These are phyloP conservation scores for Paratilapia polleni DNA, from an alignment of 2,113 vertebrate genomes.

Conservation along the genomic window DNA sequence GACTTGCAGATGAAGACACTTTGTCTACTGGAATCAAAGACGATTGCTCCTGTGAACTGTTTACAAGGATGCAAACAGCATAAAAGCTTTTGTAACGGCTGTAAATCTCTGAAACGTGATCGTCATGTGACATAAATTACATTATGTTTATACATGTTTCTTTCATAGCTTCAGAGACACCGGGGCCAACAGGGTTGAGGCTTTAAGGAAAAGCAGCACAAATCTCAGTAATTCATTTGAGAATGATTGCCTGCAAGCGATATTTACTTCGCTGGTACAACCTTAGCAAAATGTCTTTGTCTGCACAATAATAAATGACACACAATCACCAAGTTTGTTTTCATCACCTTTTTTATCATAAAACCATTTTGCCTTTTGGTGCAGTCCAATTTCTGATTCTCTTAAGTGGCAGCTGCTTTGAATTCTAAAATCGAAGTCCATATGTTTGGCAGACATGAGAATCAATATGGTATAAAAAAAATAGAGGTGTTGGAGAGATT, in stretches of 20 bases:
- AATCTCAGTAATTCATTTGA: constrained; percentile 26
- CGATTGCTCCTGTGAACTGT: constrained; percentile 1
- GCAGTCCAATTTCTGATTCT: neutral
- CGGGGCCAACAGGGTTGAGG: neutral
- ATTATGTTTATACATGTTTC: neutral
- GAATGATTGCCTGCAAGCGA: constrained; percentile 10
- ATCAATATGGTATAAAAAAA: neutral
- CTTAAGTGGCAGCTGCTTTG: neutral
- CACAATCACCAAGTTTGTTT: neutral
- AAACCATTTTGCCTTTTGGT: neutral
- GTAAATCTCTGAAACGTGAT: constrained; percentile 2
- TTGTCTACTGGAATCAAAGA: constrained; percentile 15
- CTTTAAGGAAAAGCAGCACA: constrained; percentile 14
- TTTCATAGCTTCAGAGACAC: constrained; percentile 2
- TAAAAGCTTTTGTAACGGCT: constrained; percentile 9
- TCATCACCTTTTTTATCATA: constrained; percentile 12
- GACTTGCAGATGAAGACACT: neutral
- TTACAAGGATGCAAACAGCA: neutral
- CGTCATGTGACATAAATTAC: neutral
- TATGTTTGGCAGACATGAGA: neutral
- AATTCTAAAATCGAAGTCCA: neutral
- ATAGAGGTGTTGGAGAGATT: neutral
- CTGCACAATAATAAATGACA: neutral
- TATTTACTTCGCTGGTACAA: constrained; percentile 27
- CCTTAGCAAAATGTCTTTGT: neutral